Evolutionary conservation across 2,797 vertebrate species (phyloP).

Genomic region (Rhabdophis nuchalis): DNA sequence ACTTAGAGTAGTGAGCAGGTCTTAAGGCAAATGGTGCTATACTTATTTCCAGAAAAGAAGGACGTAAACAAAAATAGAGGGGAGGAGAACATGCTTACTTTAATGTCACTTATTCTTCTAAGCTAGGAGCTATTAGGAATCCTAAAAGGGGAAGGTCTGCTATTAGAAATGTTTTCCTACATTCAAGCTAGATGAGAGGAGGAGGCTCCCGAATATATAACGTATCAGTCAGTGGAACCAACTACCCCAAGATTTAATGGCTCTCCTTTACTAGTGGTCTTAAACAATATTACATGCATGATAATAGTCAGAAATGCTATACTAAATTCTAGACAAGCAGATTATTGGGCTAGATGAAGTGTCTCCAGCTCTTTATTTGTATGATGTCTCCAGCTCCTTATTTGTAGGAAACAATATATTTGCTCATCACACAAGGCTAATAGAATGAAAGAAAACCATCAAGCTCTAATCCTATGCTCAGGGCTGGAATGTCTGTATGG

Average conservation of each 20-base stretch:
- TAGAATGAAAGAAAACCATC: background rate
- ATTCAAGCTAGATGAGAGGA: background rate
- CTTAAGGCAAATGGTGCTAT: background rate
- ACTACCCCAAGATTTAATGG: background rate
- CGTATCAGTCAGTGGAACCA: background rate
- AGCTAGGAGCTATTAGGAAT: background rate
- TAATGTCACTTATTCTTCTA: background rate
- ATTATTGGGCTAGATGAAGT: background rate
- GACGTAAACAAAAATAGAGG: background rate
- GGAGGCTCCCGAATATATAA: background rate
- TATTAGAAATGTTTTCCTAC: background rate
- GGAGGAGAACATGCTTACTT: background rate
- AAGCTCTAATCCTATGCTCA: background rate
- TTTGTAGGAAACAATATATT: background rate
- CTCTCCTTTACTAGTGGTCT: background rate
- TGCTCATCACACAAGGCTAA: background rate
- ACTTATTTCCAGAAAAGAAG: background rate
- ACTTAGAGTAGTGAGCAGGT: background rate
- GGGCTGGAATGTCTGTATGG: background rate
- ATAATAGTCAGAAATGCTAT: background rate
- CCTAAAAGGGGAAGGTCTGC: background rate
- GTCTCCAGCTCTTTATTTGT: background rate
- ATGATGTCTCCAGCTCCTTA: too few relatives aligned
- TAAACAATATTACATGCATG: background rate
- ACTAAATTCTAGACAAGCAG: background rate